These are phyloP conservation scores for Decapterus maruadsi DNA, from an alignment of 2,797 vertebrate species.

Conservation along the genomic window DNA sequence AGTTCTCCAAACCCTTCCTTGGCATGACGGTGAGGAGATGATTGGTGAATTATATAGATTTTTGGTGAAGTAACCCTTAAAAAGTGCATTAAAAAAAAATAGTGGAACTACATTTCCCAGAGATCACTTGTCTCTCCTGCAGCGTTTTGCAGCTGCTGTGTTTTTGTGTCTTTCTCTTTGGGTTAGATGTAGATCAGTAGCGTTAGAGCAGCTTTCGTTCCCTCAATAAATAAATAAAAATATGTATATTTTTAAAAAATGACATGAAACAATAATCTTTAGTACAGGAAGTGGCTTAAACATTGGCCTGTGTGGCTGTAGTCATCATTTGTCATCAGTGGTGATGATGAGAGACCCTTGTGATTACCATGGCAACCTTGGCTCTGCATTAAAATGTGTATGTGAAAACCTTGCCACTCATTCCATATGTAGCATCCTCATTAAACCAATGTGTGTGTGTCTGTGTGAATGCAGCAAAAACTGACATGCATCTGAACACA, in stretches of 20 bases:
- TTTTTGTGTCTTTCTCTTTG: too few relatives aligned
- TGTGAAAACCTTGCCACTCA: slow-evolving; percentile 52
- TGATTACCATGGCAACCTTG: slow-evolving; percentile 74
- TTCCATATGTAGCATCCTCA: slow-evolving; percentile 73
- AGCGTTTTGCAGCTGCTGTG: background rate
- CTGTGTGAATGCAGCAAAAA: slow-evolving; percentile 43
- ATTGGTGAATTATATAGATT: too few relatives aligned
- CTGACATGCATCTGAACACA: slow-evolving; percentile 40
- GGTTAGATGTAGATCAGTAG: too few relatives aligned
- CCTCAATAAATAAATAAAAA: too few relatives aligned
- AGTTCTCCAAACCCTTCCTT: too few relatives aligned
- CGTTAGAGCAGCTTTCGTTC: background rate
- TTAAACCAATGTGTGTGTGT: slow-evolving; percentile 58
- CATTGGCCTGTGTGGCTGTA: slow-evolving; percentile 7
- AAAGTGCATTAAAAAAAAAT: background rate
- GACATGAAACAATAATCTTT: background rate
- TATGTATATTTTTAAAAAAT: background rate
- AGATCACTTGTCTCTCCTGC: background rate
- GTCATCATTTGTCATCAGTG: slow-evolving; percentile 53
- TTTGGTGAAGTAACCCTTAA: too few relatives aligned
- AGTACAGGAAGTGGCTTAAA: background rate
- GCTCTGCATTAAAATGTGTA: slow-evolving; percentile 42
- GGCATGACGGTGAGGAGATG: too few relatives aligned
- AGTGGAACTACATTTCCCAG: slow-evolving; percentile 5
- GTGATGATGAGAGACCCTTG: slow-evolving; percentile 53